Evolutionary conservation across 2,888 invertebrate genomes (phyloP), one percentile per base, ranked within the genome.

Genomic region (Chrysodeixis includens): DNA sequence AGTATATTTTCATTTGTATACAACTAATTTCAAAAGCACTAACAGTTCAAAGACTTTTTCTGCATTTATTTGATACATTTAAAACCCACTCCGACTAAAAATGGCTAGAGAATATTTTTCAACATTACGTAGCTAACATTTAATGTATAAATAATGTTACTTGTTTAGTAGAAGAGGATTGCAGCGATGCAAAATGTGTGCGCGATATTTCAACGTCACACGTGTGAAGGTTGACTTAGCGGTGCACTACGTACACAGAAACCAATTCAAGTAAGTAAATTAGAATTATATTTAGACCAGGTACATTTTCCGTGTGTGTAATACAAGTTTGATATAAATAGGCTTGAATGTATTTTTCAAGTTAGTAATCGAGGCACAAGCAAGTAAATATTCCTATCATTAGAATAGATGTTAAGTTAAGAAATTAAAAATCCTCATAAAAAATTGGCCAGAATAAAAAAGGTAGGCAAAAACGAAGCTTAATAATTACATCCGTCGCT

Each of bases 151-250:
- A 46, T 18, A 9, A 46, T 46, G 18, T 18, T 46, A 16, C 46
- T 46, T 46, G 53, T 26, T 30, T 16, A n/a, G 30, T 8, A 26
- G 26, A 54, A n/a, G 26, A n/a, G 10, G 18, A 12, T 22, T 64
- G 58, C 58, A 58, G 7, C 58, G 35, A 58, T 64, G 58, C 54
- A 59, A 18, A 55, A 55, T 54, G 49, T 44, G 49, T 20, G 18
- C 54, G 51, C 59, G 55, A 65, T 65, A 51, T 56, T 55, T 65
- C 64, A 65, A 59, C 51, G 64, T 65, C 64, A 59, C 64, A 58
- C 55, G 51, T 55, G 32, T 16, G 58, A 40, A 35, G 49, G 18
- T 26, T 46, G 59, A 35, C 49, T 56, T 40, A 58, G 30, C 46
- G 12, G 30, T 20, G 18, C 18, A 16, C 16, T 49, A 1, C 12